These are phyloP conservation scores for Leucophora obtusa DNA, from an alignment of 2,888 invertebrate species.

Conservation along the genomic window DNA sequence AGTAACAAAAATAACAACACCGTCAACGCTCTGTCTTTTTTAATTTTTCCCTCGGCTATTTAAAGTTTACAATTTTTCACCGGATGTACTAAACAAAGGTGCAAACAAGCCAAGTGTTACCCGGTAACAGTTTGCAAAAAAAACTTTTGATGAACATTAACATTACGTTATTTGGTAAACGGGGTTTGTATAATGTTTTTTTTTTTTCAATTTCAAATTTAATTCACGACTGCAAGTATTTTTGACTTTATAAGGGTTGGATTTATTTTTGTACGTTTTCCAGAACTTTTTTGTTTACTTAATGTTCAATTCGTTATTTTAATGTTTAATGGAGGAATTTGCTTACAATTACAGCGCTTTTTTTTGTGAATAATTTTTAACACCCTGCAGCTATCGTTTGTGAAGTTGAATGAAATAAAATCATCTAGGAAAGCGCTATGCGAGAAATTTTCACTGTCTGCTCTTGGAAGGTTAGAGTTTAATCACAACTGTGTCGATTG, in stretches of 20 bases:
- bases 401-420: no score
- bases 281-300: neutral
- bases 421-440: no score
- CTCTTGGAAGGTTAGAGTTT: no score
- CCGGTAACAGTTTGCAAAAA: slow-evolving; percentile 35
- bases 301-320: neutral
- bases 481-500: no score
- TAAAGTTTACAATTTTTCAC: slow-evolving; percentile 8
- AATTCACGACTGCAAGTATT: neutral
- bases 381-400: no score
- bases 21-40: neutral
- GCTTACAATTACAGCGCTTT: no score
- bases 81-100: slow-evolving; percentile 51
- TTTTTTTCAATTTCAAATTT: slow-evolving; percentile 6
- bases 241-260: slow-evolving; percentile 1
- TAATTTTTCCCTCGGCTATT: neutral
- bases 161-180: neutral
- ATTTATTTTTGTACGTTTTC: neutral
- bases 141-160: slow-evolving; percentile 30
- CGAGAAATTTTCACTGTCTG: no score
- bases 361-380: no score
- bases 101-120: slow-evolving; percentile 46
- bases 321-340: no score
- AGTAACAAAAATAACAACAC: neutral
- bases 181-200: neutral